Evolutionary conservation across 2,888 invertebrate species (phyloP).

Genomic region (Stegophylla sp.): DNA sequence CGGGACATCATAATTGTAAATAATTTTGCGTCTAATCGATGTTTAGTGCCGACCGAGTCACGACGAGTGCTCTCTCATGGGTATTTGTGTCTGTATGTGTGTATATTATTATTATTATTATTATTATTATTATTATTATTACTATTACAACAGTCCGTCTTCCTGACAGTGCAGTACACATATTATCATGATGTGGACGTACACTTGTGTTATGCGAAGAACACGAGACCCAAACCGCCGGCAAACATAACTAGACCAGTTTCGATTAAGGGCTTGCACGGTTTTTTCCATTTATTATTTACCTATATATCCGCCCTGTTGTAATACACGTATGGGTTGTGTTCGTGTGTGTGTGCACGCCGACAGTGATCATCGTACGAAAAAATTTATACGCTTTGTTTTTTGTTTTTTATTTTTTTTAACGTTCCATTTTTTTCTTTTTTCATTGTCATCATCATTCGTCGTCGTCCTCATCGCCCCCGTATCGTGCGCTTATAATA

Average conservation of each 20-base stretch:
- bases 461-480: too few relatives aligned
- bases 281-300: slow-evolving; percentile 30
- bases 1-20: slow-evolving; percentile 59
- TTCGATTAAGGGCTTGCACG: slow-evolving; percentile 48
- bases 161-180: background rate
- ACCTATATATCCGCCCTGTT: background rate
- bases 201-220: slow-evolving; percentile 5
- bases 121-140: slow-evolving; percentile 12
- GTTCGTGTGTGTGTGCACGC: background rate
- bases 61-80: slow-evolving; percentile 30
- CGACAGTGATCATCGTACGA: slow-evolving; percentile 1
- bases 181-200: slow-evolving; percentile 30
- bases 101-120: slow-evolving; percentile 22
- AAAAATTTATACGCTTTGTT: slow-evolving; percentile 20
- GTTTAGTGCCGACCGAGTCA: slow-evolving; percentile 49
- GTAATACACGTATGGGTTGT: background rate
- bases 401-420: too few relatives aligned
- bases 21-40: slow-evolving; percentile 59
- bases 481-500: too few relatives aligned
- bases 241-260: slow-evolving; percentile 45
- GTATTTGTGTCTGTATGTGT: background rate
- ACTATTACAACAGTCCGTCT: background rate
- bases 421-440: too few relatives aligned
- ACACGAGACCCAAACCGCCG: slow-evolving; percentile 33
- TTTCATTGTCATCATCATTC: too few relatives aligned